Base-by-base conservation (phyloP, 2,113 vertebrate genomes). In the Poecile atricapillus region DNA sequence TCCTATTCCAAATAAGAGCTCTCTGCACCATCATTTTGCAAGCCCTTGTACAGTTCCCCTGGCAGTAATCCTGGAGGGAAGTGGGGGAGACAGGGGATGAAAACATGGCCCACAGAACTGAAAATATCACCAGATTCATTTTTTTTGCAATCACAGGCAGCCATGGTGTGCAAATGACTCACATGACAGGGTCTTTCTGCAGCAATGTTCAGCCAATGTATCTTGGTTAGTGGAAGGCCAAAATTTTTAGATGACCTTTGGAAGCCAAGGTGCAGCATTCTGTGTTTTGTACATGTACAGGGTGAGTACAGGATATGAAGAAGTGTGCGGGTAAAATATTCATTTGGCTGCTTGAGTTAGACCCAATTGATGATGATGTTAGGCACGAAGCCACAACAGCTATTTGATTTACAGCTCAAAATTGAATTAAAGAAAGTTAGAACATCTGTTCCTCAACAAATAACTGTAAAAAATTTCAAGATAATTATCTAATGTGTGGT, bases 61-160 rank as follows among this genome's bases (percentile, higher is more conserved):
- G 20, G 12, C 15, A 76, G 11, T 33, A 87, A 41, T 47, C 30
- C 17, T 37, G 5, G 2, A 16, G 9, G 0, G 10, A 13, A 7
- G 2, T 5, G 17, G 7, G 11, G 11, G 13, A 10, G 4, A 3
- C n/a, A 68, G 22, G 5, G 30, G 5, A 30, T 56, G 30, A 83
- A 78, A 67, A 63, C 0, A 0, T 28, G 15, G 3, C 24, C 20
- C 19, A 25, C 5, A 75, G 35, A 70, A 77, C 13, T 14, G 27
- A 35, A 78, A 59, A 13, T 5, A 69, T 30, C 9, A 22, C 55
- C 43, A 58, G 13, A 12, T 74, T 14, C 0, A 1, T 2, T 62
- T n/a, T 58, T 58, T 89, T 55, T 73, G 16, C 37, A 71, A 17
- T 25, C 39, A 41, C 7, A 60, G 16, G 24, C 13, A 77, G 30